A percentile compares a stretch with the other conserved stretches of the same genome.
Conservation (phyloP, 2,888 invertebrate species). For the Nomada flava region DNA sequence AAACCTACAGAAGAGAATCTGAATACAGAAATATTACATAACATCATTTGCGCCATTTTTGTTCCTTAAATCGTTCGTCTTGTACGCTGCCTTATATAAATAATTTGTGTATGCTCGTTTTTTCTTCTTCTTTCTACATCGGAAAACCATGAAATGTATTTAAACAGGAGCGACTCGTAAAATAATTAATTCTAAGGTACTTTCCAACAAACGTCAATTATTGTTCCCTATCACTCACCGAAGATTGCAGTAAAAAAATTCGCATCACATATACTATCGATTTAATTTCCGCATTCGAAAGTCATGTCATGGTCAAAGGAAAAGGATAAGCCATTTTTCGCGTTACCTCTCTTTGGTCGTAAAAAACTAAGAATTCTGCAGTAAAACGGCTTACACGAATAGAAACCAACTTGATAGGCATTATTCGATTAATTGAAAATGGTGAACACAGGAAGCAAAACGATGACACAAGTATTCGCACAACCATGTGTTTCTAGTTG, state of each 20-base stretch:
- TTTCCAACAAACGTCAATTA: constrained; percentile 41
- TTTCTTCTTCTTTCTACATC: constrained; percentile 45
- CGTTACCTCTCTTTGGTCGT: constrained; percentile 73
- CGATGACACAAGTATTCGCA: constrained; percentile 14
- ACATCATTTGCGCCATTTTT: constrained; percentile 68
- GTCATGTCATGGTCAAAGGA: constrained; percentile 76
- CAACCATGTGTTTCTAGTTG: constrained; percentile 26
- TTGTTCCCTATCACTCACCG: constrained; percentile 33
- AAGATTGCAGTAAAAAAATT: constrained; percentile 42
- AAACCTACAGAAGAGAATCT: constrained; percentile 93
- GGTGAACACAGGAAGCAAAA: constrained; percentile 27
- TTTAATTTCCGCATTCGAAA: constrained; percentile 65
- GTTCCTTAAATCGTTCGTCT: constrained; percentile 71
- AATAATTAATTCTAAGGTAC: constrained; percentile 51
- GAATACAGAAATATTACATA: constrained; percentile 82
- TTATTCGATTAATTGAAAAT: constrained; percentile 28
- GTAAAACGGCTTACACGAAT: constrained; percentile 73
- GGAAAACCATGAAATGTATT: constrained; percentile 46
- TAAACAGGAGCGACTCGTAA: constrained; percentile 44
- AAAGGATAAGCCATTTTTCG: constrained; percentile 76
- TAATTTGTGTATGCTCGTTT: constrained; percentile 65
- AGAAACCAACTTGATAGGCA: constrained; percentile 62
- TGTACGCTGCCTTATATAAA: constrained; percentile 67
- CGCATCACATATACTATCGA: constrained; percentile 41
- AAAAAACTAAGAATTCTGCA: constrained; percentile 48